Evolutionary conservation across 2,797 vertebrate genomes (phyloP).

Genomic region (Vespertilio murinus): DNA sequence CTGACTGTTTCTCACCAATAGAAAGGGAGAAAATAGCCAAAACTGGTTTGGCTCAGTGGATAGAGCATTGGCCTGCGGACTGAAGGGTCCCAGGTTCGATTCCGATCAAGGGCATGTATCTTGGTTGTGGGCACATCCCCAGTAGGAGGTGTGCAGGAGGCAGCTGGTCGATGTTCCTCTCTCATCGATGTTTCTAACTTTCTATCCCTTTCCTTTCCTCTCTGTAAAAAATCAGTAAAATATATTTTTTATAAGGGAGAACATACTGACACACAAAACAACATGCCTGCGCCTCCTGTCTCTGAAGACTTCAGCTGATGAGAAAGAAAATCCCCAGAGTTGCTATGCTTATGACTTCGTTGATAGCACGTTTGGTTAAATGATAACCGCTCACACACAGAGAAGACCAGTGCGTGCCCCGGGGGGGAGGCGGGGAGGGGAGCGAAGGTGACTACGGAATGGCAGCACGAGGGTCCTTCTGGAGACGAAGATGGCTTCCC

Average conservation of each 20-base stretch:
- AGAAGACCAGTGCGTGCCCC: not conserved
- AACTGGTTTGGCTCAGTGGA: too few relatives aligned
- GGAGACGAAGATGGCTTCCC: too few relatives aligned
- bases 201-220: too few relatives aligned
- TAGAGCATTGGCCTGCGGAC: too few relatives aligned
- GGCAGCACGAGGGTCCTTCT: fast-evolving
- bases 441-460: fast-evolving
- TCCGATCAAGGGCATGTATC: too few relatives aligned
- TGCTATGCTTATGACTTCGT: not conserved
- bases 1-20: not conserved
- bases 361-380: not conserved
- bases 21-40: not conserved
- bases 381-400: not conserved
- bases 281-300: not conserved
- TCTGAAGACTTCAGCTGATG: not conserved
- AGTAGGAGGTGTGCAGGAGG: too few relatives aligned
- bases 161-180: too few relatives aligned
- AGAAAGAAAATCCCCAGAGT: not conserved
- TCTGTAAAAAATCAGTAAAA: too few relatives aligned
- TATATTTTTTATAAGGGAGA: too few relatives aligned
- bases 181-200: too few relatives aligned
- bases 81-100: too few relatives aligned
- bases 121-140: too few relatives aligned
- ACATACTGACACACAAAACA: not conserved
- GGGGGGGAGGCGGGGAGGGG: not conserved